Evolutionary conservation across 2,113 vertebrate species (phyloP).

Genomic region (Struthio camelus): DNA sequence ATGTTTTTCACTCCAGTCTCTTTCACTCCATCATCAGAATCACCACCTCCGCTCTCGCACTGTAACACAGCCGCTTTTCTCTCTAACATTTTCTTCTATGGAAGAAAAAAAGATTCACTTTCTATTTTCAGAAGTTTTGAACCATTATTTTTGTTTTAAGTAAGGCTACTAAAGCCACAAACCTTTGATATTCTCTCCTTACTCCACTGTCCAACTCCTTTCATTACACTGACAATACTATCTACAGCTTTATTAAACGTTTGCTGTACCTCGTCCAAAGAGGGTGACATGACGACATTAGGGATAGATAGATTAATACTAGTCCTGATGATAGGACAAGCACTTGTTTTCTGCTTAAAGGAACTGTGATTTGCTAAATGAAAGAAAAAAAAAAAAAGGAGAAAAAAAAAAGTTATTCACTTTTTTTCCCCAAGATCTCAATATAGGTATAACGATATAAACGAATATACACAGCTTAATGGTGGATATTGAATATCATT

Average conservation of each 20-base stretch:
- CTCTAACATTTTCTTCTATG: slow-evolving; percentile 82
- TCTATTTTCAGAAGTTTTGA: not conserved
- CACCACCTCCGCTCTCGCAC: slow-evolving; percentile 76
- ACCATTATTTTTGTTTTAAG: not conserved
- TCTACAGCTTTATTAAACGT: slow-evolving; percentile 85
- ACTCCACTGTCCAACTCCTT: slow-evolving; percentile 90
- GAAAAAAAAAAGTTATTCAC: not conserved
- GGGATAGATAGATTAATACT: slow-evolving; percentile 85
- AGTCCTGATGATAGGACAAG: slow-evolving; percentile 83
- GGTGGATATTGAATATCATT: not conserved
- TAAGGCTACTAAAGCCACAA: not conserved
- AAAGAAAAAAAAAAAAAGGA: not conserved
- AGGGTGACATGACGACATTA: slow-evolving; percentile 83
- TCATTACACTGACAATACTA: slow-evolving; percentile 83
- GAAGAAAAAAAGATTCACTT: not conserved
- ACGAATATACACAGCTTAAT: not conserved
- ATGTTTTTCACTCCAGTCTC: slow-evolving; percentile 71
- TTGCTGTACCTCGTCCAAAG: slow-evolving; percentile 90
- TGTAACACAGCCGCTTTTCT: slow-evolving; percentile 72
- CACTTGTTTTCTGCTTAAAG: slow-evolving; percentile 64
- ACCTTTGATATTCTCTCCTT: slow-evolving; percentile 87
- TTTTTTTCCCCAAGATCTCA: not conserved
- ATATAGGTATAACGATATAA: not conserved
- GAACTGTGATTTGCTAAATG: slow-evolving; percentile 71
- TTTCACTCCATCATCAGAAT: slow-evolving; percentile 80